Conservation (phyloP, 1,140 invertebrate genomes). For the Paracyclopina nana region DNA sequence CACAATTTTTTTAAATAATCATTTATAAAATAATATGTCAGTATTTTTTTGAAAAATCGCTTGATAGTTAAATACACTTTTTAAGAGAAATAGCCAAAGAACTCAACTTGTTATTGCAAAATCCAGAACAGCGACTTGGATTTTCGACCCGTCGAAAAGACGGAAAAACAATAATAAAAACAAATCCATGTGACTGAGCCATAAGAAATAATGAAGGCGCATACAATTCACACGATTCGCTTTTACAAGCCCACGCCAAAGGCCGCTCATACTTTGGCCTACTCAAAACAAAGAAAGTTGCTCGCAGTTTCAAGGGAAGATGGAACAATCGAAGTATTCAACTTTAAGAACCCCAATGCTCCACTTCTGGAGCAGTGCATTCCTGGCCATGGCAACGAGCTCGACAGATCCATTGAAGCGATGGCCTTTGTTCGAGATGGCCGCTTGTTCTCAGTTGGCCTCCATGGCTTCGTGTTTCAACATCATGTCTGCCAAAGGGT, state of each 20-base stretch:
- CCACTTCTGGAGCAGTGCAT: not conserved
- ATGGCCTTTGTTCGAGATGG: not conserved
- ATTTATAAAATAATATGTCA: not conserved
- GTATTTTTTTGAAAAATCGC: not conserved
- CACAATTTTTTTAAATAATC: not conserved
- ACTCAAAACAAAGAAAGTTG: not conserved
- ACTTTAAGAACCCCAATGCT: not conserved
- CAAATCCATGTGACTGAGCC: not conserved
- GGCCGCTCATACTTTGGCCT: not conserved
- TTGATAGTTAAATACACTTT: not conserved
- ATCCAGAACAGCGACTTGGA: not conserved
- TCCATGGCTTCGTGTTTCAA: slow-evolving; percentile 5
- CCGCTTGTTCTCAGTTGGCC: not conserved
- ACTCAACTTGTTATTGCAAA: not conserved
- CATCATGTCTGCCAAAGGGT: slow-evolving; percentile 21
- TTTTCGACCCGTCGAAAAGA: not conserved
- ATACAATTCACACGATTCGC: not conserved
- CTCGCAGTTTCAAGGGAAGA: not conserved
- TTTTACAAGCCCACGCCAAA: not conserved
- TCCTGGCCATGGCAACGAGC: too few species aligned
- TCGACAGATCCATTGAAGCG: not conserved
- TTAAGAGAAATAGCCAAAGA: not conserved
- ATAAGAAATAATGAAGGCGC: not conserved
- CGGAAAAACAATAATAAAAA: not conserved
- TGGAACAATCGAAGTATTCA: not conserved